phyloP scores from a whole-genome alignment of 2,888 invertebrate genomes.

The Biston betularia region DNA sequence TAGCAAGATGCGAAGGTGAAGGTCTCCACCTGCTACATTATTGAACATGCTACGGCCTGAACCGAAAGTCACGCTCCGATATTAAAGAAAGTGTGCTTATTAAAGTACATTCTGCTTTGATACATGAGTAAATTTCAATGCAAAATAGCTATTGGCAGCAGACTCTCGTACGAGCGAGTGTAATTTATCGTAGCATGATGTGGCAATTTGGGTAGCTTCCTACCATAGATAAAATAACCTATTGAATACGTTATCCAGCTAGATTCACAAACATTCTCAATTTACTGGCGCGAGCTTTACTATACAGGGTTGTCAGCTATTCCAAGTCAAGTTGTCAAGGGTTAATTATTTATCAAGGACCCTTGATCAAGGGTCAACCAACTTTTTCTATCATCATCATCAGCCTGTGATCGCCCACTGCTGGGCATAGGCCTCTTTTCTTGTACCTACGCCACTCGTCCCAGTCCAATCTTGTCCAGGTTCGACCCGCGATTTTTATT shows the following conservation, averaged over 20 bases:
- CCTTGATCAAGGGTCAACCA: too few relatives aligned
- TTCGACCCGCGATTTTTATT: too few relatives aligned
- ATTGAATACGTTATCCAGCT: slow-evolving; percentile 9
- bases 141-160: slow-evolving; percentile 18
- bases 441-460: too few relatives aligned
- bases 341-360: too few relatives aligned
- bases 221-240: background rate
- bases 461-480: too few relatives aligned
- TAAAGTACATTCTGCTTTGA: slow-evolving; percentile 1
- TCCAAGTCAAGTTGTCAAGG: too few relatives aligned
- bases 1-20: slow-evolving; percentile 21
- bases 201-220: slow-evolving; percentile 22
- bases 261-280: too few relatives aligned
- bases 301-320: too few relatives aligned
- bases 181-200: slow-evolving; percentile 26
- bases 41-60: slow-evolving; percentile 10
- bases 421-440: too few relatives aligned
- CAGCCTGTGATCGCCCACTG: too few relatives aligned
- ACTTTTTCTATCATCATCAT: too few relatives aligned
- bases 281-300: too few relatives aligned
- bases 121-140: slow-evolving; percentile 19
- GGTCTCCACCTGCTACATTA: slow-evolving; percentile 13
- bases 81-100: slow-evolving; percentile 17
- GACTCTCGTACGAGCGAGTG: slow-evolving; percentile 10
- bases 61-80: slow-evolving; percentile 16